A percentile compares a stretch with the other conserved stretches of the same genome.
phyloP scores from a whole-genome alignment of 1,140 invertebrate genomes.

The Heliconius himera region DNA sequence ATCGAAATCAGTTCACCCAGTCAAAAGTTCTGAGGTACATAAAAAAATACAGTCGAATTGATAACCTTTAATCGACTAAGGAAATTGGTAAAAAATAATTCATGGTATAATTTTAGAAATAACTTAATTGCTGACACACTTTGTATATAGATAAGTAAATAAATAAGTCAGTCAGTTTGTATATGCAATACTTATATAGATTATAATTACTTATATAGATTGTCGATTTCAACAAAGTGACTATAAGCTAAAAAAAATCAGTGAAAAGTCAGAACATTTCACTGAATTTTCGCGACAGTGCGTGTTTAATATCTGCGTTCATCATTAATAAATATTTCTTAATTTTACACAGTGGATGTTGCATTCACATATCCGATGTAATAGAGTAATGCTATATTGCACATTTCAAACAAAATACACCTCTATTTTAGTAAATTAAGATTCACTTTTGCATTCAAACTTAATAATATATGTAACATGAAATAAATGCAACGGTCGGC shows the following conservation, averaged over 20 bases:
- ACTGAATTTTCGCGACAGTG: no score
- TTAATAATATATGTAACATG: neutral
- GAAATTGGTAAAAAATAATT: neutral
- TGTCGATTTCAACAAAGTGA: no score
- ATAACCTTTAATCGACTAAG: no score
- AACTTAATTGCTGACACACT: neutral
- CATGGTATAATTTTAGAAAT: neutral
- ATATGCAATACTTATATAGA: neutral
- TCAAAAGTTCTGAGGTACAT: no score
- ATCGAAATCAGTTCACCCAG: no score
- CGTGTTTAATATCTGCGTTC: no score
- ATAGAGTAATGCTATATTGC: neutral
- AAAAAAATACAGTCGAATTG: no score
- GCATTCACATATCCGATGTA: slow-evolving; percentile 21
- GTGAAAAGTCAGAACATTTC: no score
- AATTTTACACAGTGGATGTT: slow-evolving; percentile 14
- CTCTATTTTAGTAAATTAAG: neutral
- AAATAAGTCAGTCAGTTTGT: no score
- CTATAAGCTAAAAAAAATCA: no score
- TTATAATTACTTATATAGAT: no score
- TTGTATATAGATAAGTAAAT: neutral
- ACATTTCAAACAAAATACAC: neutral
- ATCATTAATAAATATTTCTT: neutral
- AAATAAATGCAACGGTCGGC: slow-evolving; percentile 25
- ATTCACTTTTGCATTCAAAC: neutral